Evolutionary conservation across 1,140 invertebrate species (phyloP).

Genomic region (Cotesia chilonis): DNA sequence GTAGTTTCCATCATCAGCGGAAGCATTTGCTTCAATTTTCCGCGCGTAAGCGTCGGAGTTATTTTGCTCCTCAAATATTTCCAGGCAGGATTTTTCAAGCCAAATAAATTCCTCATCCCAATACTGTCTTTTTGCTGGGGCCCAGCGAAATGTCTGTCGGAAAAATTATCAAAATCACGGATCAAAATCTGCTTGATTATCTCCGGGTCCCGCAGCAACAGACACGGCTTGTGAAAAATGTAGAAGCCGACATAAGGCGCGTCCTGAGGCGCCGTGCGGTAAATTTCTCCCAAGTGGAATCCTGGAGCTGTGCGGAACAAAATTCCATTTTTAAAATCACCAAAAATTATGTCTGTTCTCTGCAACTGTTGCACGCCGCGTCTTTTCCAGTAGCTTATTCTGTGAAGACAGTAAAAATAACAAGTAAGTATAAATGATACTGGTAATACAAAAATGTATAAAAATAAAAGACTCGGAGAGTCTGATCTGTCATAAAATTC

Average conservation of each 20-base stretch:
- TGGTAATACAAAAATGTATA: neutral
- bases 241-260: constrained; percentile 56
- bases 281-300: constrained; percentile 45
- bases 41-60: constrained; percentile 63
- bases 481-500: too few species aligned
- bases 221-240: constrained; percentile 57
- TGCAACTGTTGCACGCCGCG: constrained; percentile 40
- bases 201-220: constrained; percentile 68
- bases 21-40: constrained; percentile 65
- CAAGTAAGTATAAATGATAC: neutral
- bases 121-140: constrained; percentile 42
- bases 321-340: constrained; percentile 48
- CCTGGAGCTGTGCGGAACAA: constrained; percentile 42
- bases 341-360: constrained; percentile 41
- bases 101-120: constrained; percentile 41
- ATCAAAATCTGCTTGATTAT: constrained; percentile 67
- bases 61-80: constrained; percentile 58
- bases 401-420: constrained; percentile 42
- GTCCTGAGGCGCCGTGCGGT: constrained; percentile 36
- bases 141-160: constrained; percentile 45
- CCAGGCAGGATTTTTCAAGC: constrained; percentile 51
- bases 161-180: constrained; percentile 69
- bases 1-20: constrained; percentile 55
- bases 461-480: too few species aligned
- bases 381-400: constrained; percentile 44